Percentiles rank a stretch among this genome's conserved stretches.
phyloP scores from a whole-genome alignment of 2,113 vertebrate species.

The Trinectes maculatus region DNA sequence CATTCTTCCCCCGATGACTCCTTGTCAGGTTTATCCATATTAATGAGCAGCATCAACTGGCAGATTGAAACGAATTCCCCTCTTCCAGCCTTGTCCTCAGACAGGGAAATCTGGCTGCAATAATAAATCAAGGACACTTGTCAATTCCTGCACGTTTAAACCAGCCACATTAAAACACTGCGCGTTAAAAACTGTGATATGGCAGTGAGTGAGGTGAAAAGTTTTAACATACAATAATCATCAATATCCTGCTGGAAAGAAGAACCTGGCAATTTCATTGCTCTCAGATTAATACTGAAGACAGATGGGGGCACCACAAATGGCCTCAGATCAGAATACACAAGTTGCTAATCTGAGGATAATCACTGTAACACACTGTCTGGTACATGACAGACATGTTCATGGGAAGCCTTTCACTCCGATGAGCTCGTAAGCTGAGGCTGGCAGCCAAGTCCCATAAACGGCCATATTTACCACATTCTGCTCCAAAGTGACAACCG shows the following conservation, averaged over 20 bases:
- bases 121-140: conserved; percentile 59
- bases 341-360: conserved; percentile 49
- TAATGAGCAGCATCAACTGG: conserved; percentile 71
- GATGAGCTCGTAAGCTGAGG: conserved; percentile 22
- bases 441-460: conserved; percentile 45
- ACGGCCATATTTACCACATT: conserved; percentile 48
- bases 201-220: background rate
- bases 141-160: conserved; percentile 31
- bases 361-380: conserved; percentile 35
- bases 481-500: conserved; percentile 25
- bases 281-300: background rate
- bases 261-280: background rate
- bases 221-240: background rate
- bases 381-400: conserved; percentile 41
- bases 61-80: conserved; percentile 52
- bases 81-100: conserved; percentile 27
- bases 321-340: conserved; percentile 31
- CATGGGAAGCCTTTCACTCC: conserved; percentile 24
- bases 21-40: conserved; percentile 73
- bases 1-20: conserved; percentile 74
- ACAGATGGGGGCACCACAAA: conserved; percentile 8
- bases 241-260: background rate
- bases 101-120: conserved; percentile 45
- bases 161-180: conserved; percentile 15
- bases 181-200: conserved; percentile 31